Conservation (phyloP, 37 sponge, comb jelly and placozoan genomes). For the Amphimedon queenslandica region DNA sequence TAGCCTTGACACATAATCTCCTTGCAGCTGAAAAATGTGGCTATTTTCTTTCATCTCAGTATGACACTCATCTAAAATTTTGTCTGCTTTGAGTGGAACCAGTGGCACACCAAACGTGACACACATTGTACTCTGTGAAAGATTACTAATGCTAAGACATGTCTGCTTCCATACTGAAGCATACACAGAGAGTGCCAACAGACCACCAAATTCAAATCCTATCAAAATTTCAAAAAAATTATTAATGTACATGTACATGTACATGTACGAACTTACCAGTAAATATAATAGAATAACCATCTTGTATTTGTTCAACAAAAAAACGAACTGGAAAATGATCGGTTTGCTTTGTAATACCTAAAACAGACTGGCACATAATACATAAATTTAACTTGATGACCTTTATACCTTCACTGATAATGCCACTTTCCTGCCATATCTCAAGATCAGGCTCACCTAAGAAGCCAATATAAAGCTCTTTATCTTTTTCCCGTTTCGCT, state of each 20-base stretch:
- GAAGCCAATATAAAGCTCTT: conserved; percentile 36
- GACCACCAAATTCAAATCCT: conserved; percentile 63
- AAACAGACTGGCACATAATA: not conserved
- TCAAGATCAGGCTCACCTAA: conserved; percentile 22
- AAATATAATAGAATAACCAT: conserved; percentile 36
- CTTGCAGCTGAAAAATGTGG: conserved; percentile 26
- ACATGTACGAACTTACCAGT: conserved; percentile 10
- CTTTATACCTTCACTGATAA: conserved; percentile 40
- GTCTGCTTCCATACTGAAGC: conserved; percentile 26
- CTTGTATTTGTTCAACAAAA: conserved; percentile 39
- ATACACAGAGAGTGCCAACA: conserved; percentile 42
- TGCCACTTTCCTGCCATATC: conserved; percentile 18
- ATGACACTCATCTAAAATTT: not conserved
- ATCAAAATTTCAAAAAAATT: not conserved
- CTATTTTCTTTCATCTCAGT: conserved; percentile 19
- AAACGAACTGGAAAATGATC: conserved; percentile 39
- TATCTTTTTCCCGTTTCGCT: conserved; percentile 28
- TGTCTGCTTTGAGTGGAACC: conserved; percentile 11
- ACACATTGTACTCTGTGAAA: conserved; percentile 29
- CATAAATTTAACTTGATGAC: not conserved
- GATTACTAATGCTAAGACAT: conserved; percentile 2
- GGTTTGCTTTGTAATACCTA: conserved; percentile 27
- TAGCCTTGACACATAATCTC: conserved; percentile 28
- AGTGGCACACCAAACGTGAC: conserved; percentile 56
- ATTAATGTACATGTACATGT: not conserved